Base-by-base conservation (phyloP, 1,140 invertebrate species). In the Diorhabda elongata region DNA sequence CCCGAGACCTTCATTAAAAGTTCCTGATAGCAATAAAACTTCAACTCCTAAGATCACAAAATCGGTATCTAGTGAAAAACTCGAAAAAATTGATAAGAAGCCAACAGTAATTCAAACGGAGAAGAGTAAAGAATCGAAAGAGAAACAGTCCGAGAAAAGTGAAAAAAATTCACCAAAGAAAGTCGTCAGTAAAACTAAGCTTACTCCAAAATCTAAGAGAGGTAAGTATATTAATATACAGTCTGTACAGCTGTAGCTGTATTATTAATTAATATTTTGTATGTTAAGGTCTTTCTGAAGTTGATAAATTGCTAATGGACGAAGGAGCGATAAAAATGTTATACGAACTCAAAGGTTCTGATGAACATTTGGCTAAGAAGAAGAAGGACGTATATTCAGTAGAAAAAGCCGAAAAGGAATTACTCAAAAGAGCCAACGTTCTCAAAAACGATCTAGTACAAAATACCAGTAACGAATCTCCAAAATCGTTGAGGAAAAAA, bases 261-360 rank as follows among this genome's bases (percentile, higher is more conserved):
- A n/a, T n/a, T n/a, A n/a, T n/a, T n/a, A n/a, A n/a, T n/a, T n/a
- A 52, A 2, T 52, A 4, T 52, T 8, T 4, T 47, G 9, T 64
- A 11, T 57, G 9, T 64, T 3, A 26, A 64, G 63, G 45, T 9
- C 26, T 86, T 44, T 85, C 86, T 58, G 92, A 94, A 83, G 85
- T 94, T 58, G 91, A 93, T 74, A 87, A 85, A 69, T 78, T 94
- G 57, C 81, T 94, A 68, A 91, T 91, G 80, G 92, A 94, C 79
- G 92, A 94, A 79, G 92, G 92, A 2, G 91, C 92, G 3, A 90
- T 93, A 2, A 93, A 93, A 80, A 90, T 94, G 85, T 82, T 94
- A 9, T 92, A 92, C 74, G 89, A 92, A 41, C 84, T 92, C 2
- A 87, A 90, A 74, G 86, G 87, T 66, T 84, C 84, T 7, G 84